Conservation (phyloP, 2,113 vertebrate genomes). For the Lagopus leucura region DNA sequence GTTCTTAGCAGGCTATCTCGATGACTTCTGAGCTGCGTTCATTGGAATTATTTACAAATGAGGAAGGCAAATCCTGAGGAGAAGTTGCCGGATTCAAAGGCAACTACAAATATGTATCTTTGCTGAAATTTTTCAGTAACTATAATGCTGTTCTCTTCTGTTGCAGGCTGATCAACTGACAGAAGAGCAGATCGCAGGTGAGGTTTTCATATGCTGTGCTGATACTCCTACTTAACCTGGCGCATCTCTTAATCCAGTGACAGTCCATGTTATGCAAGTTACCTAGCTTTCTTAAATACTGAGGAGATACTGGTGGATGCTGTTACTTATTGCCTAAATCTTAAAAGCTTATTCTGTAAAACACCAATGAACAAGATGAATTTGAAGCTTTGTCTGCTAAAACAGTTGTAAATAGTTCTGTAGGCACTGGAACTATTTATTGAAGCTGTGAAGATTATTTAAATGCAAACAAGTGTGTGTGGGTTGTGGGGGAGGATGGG, state of each 20-base stretch:
- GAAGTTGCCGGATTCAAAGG: not conserved
- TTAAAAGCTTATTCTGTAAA: not conserved
- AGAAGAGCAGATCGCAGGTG: constrained; percentile 99
- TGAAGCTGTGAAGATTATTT: not conserved
- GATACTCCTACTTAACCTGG: constrained; percentile 17
- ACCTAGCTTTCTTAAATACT: constrained; percentile 13
- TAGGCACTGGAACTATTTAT: no score
- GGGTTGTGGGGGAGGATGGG: no score
- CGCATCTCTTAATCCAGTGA: constrained; percentile 25
- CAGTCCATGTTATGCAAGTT: constrained; percentile 41
- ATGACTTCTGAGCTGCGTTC: not conserved
- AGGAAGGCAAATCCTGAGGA: not conserved
- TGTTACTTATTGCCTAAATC: not conserved
- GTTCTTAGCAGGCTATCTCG: not conserved
- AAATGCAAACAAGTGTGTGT: not conserved
- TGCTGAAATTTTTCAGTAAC: not conserved
- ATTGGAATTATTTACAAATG: not conserved
- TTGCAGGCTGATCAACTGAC: constrained; percentile 98
- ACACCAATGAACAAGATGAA: not conserved
- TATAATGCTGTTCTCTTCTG: constrained; percentile 37
- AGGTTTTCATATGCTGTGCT: constrained; percentile 69
- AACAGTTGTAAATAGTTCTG: no score
- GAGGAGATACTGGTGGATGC: not conserved
- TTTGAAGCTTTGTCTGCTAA: not conserved
- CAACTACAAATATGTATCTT: not conserved